phyloP scores from a whole-genome alignment of 2,113 vertebrate genomes.

The Cryptomyrus ogoouensis region DNA sequence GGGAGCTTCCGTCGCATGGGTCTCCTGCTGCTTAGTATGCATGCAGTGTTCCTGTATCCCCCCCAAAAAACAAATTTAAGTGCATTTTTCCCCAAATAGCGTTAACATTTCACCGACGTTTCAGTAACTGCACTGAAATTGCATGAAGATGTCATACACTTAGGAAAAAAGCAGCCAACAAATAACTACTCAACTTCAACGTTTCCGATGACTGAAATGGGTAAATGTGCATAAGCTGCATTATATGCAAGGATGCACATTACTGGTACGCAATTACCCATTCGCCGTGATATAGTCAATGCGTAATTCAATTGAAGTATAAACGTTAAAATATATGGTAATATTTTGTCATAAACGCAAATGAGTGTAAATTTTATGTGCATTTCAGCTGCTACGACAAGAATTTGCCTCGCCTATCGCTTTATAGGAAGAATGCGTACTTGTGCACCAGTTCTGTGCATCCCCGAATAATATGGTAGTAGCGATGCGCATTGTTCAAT shows the following conservation, averaged over 20 bases:
- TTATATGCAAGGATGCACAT: not conserved
- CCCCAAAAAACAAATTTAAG: not conserved
- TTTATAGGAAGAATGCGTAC: not conserved
- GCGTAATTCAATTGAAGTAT: not conserved
- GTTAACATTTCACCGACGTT: not conserved
- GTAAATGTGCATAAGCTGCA: not conserved
- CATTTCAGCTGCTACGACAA: not conserved
- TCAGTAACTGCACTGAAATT: not conserved
- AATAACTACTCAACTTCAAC: not conserved
- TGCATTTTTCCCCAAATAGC: not conserved
- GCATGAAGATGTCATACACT: not conserved
- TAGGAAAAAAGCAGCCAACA: not conserved
- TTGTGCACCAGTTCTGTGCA: not conserved
- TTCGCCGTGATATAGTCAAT: not conserved
- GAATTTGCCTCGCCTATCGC: not conserved
- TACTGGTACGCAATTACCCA: not conserved
- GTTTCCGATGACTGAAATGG: not conserved
- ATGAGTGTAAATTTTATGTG: not conserved
- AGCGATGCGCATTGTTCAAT: not conserved
- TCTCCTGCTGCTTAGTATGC: constrained; percentile 31
- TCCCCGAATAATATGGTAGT: not conserved
- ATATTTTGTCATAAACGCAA: not conserved
- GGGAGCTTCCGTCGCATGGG: constrained; percentile 34
- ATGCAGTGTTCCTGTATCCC: constrained; percentile 22
- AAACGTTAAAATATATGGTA: not conserved